phyloP scores from a whole-genome alignment of 2,113 vertebrate genomes.

The Gobius niger region DNA sequence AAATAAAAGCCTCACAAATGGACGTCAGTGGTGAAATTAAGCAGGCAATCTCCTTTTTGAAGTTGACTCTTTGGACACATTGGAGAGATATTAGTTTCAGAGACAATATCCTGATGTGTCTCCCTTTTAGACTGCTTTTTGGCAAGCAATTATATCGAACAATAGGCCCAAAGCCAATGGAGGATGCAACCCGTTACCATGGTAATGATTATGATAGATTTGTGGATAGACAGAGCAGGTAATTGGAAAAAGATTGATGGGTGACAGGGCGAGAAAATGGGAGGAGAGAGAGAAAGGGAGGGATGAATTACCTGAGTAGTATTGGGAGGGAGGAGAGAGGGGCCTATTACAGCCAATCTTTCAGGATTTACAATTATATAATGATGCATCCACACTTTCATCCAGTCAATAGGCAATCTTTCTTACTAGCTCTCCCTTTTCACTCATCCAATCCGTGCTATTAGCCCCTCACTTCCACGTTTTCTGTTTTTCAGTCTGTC shows the following conservation, averaged over 20 bases:
- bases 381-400: slow-evolving; percentile 69
- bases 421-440: slow-evolving; percentile 53
- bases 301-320: slow-evolving; percentile 66
- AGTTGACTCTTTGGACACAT: slow-evolving; percentile 43
- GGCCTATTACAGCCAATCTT: slow-evolving; percentile 72
- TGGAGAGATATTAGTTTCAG: slow-evolving; percentile 37
- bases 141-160: slow-evolving; percentile 69
- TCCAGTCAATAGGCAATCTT: slow-evolving; percentile 68
- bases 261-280: slow-evolving; percentile 63
- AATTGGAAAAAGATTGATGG: slow-evolving; percentile 86
- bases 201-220: slow-evolving; percentile 83
- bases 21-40: slow-evolving; percentile 43
- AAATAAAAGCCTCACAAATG: slow-evolving; percentile 47
- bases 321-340: slow-evolving; percentile 62
- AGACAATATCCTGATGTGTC: slow-evolving; percentile 46
- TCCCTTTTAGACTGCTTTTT: slow-evolving; percentile 53
- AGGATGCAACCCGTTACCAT: slow-evolving; percentile 77
- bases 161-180: slow-evolving; percentile 70
- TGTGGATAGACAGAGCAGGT: slow-evolving; percentile 78
- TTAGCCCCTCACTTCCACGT: slow-evolving; percentile 24
- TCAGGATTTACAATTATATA: slow-evolving; percentile 75
- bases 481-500: slow-evolving; percentile 35
- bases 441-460: slow-evolving; percentile 34
- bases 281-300: slow-evolving; percentile 59
- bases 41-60: slow-evolving; percentile 40